Percentiles rank a stretch among this genome's conserved stretches.
Conservation (phyloP, 2,888 invertebrate species). For the Aplocera efformata region DNA sequence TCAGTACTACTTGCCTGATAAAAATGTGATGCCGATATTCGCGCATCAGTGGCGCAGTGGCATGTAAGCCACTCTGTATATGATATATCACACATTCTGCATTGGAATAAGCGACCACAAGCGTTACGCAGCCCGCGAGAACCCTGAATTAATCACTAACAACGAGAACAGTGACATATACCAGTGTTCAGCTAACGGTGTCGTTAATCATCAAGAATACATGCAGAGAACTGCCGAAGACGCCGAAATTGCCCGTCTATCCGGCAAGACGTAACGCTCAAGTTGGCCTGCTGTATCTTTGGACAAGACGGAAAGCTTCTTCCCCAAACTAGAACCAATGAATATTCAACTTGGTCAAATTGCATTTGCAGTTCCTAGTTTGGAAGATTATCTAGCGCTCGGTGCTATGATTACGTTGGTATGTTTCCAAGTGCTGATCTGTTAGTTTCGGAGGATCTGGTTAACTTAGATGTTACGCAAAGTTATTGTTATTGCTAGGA, state of each 20-base stretch:
- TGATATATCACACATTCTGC: too few species aligned
- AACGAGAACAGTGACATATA: background rate
- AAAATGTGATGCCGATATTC: too few species aligned
- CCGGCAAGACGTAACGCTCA: constrained; percentile 32
- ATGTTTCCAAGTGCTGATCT: background rate
- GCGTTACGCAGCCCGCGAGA: too few species aligned
- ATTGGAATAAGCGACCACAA: too few species aligned
- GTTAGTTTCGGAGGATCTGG: too few species aligned
- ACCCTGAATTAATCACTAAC: constrained; percentile 1
- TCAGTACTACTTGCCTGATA: too few species aligned
- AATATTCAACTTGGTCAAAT: constrained; percentile 43
- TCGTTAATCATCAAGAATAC: constrained; percentile 36
- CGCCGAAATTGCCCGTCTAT: constrained; percentile 39
- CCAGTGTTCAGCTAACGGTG: constrained; percentile 6
- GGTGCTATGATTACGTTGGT: constrained; percentile 8
- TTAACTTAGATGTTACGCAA: too few species aligned
- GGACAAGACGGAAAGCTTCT: constrained; percentile 33
- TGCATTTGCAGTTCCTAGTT: constrained; percentile 22
- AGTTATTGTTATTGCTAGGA: too few species aligned
- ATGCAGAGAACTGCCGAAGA: constrained; percentile 36
- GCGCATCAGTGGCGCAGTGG: too few species aligned
- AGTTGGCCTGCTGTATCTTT: constrained; percentile 37
- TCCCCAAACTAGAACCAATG: constrained; percentile 40
- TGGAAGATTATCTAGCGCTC: constrained; percentile 11
- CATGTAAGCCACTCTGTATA: too few species aligned